Conservation (phyloP, 1,140 invertebrate genomes). For the Eriocheir sinensis region DNA sequence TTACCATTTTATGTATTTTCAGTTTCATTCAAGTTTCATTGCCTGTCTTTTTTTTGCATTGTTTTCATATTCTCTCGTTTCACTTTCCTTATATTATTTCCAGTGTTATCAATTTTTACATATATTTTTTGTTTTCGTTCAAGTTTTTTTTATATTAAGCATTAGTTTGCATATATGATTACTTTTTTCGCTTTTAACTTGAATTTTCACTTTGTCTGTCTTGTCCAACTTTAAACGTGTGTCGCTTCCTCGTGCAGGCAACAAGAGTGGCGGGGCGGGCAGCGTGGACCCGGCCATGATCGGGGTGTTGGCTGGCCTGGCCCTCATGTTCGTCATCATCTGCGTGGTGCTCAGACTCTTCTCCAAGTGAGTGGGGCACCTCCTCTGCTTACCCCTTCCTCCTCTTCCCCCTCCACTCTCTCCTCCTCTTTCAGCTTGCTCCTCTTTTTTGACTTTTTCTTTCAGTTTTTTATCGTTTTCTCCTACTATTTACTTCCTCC, state of each 20-base stretch:
- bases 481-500: background rate
- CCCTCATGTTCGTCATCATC: constrained; percentile 96
- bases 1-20: no score
- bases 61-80: no score
- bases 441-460: background rate
- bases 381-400: background rate
- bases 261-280: background rate
- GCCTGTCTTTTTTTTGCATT: no score
- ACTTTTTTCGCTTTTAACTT: no score
- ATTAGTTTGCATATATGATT: no score
- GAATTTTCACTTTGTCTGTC: no score
- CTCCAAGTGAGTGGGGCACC: constrained; percentile 90
- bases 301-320: constrained; percentile 93
- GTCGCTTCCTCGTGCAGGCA: background rate
- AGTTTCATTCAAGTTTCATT: no score
- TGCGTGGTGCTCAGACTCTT: constrained; percentile 95
- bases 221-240: background rate
- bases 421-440: background rate
- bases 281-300: constrained; percentile 94
- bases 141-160: no score
- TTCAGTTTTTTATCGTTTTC: background rate
- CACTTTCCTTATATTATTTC: no score
- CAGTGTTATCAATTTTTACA: no score
- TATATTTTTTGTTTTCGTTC: no score
- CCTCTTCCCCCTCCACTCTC: background rate